These are phyloP conservation scores for Strix aluco DNA, from an alignment of 2,113 vertebrate genomes.

Conservation along the genomic window DNA sequence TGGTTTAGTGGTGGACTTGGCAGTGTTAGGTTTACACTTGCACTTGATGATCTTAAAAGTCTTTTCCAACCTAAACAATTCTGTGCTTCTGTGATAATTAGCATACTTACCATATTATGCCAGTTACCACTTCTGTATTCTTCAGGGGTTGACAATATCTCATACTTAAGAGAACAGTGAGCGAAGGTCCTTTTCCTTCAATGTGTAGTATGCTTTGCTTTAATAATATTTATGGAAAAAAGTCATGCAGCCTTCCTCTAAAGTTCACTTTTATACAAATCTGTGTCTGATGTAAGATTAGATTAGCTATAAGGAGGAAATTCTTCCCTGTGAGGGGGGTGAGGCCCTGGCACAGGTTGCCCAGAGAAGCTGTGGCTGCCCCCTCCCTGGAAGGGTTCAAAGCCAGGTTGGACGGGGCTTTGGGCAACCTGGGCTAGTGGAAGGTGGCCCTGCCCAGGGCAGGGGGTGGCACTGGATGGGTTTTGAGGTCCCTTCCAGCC, in stretches of 20 bases:
- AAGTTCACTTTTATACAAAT: neutral
- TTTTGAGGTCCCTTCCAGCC: too few species aligned
- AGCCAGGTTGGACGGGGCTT: too few species aligned
- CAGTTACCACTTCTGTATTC: neutral
- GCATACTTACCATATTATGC: neutral
- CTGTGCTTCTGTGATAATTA: neutral
- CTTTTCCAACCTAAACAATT: neutral
- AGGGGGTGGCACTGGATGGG: too few species aligned
- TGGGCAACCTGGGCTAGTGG: too few species aligned
- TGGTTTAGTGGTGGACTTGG: too few species aligned
- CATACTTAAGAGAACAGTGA: neutral
- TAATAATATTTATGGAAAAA: neutral
- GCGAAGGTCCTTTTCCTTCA: neutral
- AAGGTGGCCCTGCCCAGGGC: too few species aligned
- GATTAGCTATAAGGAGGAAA: too few species aligned
- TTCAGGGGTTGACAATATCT: neutral
- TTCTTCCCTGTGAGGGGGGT: too few species aligned
- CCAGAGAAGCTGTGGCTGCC: too few species aligned
- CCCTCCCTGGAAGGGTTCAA: too few species aligned
- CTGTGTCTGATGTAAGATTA: neutral
- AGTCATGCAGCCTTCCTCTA: neutral
- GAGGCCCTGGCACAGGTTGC: too few species aligned
- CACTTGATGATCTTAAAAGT: neutral
- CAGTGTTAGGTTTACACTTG: too few species aligned
- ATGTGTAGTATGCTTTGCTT: neutral